phyloP scores from a whole-genome alignment of 2,888 invertebrate genomes.

The Hermaeophaga mercurialis region DNA sequence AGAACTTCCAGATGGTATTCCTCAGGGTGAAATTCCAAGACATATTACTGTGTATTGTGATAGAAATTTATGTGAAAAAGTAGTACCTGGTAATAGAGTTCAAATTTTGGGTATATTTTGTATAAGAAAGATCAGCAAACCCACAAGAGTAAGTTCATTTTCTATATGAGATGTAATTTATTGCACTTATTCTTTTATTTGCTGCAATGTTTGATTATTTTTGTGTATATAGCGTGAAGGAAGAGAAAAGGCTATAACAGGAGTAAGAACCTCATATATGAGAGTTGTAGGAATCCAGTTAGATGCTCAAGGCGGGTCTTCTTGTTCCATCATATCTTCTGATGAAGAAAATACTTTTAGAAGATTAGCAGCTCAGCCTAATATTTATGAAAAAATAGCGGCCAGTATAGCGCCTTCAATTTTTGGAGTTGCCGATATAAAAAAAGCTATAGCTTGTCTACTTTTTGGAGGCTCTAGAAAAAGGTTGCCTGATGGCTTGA shows the following conservation, averaged over 20 bases:
- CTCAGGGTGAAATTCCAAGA: conserved; percentile 97
- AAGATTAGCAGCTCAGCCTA: conserved; percentile 80
- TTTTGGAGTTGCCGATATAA: conserved; percentile 91
- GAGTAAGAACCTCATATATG: conserved; percentile 93
- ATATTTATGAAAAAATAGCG: conserved; percentile 87
- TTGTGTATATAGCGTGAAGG: conserved; percentile 65
- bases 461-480: conserved; percentile 88
- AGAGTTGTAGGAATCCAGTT: conserved; percentile 91
- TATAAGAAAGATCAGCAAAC: conserved; percentile 83
- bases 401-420: conserved; percentile 96
- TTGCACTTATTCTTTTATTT: not conserved
- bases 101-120: conserved; percentile 94
- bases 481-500: conserved; percentile 91
- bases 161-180: too few species aligned
- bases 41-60: conserved; percentile 95
- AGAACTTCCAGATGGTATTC: conserved; percentile 92
- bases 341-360: conserved; percentile 85
- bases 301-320: conserved; percentile 76
- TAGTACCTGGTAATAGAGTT: conserved; percentile 95
- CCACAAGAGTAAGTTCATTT: conserved; percentile 63
- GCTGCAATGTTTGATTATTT: not conserved
- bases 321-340: conserved; percentile 61
- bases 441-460: conserved; percentile 94
- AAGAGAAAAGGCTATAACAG: conserved; percentile 80
- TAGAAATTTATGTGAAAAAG: conserved; percentile 89